A percentile compares a stretch with the other conserved stretches of the same genome.
phyloP scores from a whole-genome alignment of 2,797 vertebrate genomes.

The Eurystomus glaucurus region DNA sequence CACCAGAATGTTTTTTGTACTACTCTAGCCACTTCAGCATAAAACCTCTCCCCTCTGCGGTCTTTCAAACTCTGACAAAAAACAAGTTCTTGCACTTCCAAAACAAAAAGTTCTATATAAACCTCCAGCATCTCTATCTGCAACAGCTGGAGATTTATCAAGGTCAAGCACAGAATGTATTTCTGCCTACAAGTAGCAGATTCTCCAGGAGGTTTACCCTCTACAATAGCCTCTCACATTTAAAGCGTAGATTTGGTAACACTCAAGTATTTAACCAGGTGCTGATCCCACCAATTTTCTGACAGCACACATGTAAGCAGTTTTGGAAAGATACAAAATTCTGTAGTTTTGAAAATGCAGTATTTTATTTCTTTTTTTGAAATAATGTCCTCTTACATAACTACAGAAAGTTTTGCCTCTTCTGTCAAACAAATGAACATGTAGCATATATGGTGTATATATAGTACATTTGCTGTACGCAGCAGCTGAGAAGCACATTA shows the following conservation, averaged over 20 bases:
- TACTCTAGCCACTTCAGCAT: not conserved
- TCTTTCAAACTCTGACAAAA: not conserved
- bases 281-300: not conserved
- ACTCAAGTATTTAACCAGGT: not conserved
- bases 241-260: not conserved
- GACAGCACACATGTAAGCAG: not conserved
- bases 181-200: not conserved
- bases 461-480: fast-evolving
- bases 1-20: not conserved
- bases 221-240: not conserved
- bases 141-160: not conserved
- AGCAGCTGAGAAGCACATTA: not conserved
- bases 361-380: not conserved
- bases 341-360: not conserved
- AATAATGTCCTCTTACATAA: not conserved
- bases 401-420: not conserved
- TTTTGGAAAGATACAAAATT: not conserved
- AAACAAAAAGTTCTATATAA: not conserved
- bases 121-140: not conserved
- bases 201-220: not conserved
- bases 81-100: not conserved
- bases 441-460: too few species aligned
- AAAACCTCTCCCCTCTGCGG: not conserved
- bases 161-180: not conserved
- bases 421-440: not conserved